phyloP scores from a whole-genome alignment of 2,113 vertebrate species.

The Murina feae region DNA sequence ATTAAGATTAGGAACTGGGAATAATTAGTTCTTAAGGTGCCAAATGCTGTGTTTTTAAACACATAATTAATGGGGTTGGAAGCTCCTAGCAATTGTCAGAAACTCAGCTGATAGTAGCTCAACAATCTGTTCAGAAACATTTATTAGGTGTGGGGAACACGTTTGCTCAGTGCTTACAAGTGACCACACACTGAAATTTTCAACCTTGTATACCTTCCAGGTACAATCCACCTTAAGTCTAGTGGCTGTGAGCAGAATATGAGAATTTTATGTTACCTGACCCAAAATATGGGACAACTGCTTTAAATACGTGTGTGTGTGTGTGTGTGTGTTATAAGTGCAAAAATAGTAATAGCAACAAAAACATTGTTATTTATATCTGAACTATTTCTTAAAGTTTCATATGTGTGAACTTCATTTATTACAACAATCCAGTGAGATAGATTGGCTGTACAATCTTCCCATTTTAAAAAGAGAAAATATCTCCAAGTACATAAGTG shows the following conservation, averaged over 20 bases:
- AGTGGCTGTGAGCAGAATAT: background rate
- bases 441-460: background rate
- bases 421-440: background rate
- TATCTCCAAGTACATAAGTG: background rate
- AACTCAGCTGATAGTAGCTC: constrained; percentile 58
- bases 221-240: background rate
- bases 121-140: constrained; percentile 69
- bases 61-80: constrained; percentile 76
- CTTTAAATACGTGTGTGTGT: background rate
- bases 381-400: background rate
- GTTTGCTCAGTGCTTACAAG: background rate
- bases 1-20: constrained; percentile 77
- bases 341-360: background rate
- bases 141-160: background rate
- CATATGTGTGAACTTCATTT: background rate
- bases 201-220: background rate
- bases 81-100: constrained; percentile 66
- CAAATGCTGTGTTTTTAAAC: constrained; percentile 73
- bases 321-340: background rate
- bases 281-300: background rate
- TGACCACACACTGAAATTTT: background rate
- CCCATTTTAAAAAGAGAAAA: background rate
- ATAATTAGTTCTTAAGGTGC: constrained; percentile 79
- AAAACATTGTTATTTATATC: background rate
- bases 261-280: background rate